These are phyloP conservation scores for Chloroceryle aenea DNA, from an alignment of 2,113 vertebrate species.

Conservation along the genomic window DNA sequence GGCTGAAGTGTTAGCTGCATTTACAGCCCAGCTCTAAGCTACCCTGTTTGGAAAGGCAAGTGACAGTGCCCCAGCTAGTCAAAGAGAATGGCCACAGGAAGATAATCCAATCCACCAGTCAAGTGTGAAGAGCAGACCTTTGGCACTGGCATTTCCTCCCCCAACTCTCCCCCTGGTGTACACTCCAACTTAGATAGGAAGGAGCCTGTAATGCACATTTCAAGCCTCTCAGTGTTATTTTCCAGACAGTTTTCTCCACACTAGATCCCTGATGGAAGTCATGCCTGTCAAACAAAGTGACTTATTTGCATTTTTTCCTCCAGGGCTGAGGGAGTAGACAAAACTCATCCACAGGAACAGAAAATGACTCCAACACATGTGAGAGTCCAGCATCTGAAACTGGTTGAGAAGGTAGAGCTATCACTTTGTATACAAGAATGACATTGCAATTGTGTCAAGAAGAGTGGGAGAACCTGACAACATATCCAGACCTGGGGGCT, in stretches of 20 bases:
- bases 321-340: background rate
- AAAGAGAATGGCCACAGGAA: background rate
- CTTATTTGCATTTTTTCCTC: constrained; percentile 40
- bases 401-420: background rate
- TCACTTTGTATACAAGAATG: background rate
- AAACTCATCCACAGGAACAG: background rate
- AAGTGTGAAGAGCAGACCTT: constrained; percentile 54
- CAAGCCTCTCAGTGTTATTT: constrained; percentile 49
- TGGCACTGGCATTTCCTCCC: background rate
- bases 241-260: constrained; percentile 55
- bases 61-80: background rate
- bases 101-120: background rate
- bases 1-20: background rate
- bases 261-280: constrained; percentile 41
- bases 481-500: background rate
- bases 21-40: background rate
- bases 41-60: background rate
- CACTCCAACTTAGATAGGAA: background rate
- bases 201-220: constrained; percentile 17
- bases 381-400: background rate
- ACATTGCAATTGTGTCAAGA: background rate
- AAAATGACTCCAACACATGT: background rate
- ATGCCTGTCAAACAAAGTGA: constrained; percentile 55
- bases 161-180: background rate
- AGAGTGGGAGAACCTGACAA: background rate